Conservation (phyloP, 1,140 invertebrate species). For the Carcinoscorpius rotundicauda region DNA sequence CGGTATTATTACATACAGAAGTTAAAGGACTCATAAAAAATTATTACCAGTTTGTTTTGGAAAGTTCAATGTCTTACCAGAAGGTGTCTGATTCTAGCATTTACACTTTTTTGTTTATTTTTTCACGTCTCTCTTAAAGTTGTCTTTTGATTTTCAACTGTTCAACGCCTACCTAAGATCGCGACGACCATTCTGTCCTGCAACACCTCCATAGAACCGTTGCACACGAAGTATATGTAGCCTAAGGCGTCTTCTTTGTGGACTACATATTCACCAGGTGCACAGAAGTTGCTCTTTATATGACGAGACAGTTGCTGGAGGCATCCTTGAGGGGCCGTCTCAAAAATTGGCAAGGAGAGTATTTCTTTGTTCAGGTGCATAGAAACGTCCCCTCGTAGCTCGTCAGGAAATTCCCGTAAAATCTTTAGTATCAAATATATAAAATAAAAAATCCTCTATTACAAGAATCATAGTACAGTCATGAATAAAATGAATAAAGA, state of each 20-base stretch:
- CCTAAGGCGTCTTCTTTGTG: conserved; percentile 93
- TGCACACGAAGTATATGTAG: conserved; percentile 92
- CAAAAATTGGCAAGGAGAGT: conserved; percentile 84
- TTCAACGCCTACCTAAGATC: conserved; percentile 66
- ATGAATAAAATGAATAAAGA: no score
- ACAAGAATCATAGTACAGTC: no score
- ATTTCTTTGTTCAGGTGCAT: conserved; percentile 92
- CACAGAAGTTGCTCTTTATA: conserved; percentile 82
- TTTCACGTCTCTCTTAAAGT: no score
- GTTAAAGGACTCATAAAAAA: no score
- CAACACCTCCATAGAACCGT: conserved; percentile 96
- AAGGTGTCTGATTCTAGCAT: no score
- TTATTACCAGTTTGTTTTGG: no score
- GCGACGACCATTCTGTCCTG: conserved; percentile 97
- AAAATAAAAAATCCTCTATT: no score
- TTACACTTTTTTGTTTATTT: no score
- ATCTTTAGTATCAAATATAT: conserved; percentile 46
- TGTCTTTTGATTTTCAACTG: background rate
- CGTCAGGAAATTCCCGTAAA: conserved; percentile 90
- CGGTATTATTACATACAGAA: no score
- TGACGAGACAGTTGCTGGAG: conserved; percentile 79
- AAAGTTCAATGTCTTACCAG: no score
- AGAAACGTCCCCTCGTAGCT: conserved; percentile 83
- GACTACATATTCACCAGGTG: conserved; percentile 91
- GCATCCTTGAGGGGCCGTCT: conserved; percentile 73